These are phyloP conservation scores for Callocephalon fimbriatum DNA, from an alignment of 2,113 vertebrate species.

Conservation along the genomic window DNA sequence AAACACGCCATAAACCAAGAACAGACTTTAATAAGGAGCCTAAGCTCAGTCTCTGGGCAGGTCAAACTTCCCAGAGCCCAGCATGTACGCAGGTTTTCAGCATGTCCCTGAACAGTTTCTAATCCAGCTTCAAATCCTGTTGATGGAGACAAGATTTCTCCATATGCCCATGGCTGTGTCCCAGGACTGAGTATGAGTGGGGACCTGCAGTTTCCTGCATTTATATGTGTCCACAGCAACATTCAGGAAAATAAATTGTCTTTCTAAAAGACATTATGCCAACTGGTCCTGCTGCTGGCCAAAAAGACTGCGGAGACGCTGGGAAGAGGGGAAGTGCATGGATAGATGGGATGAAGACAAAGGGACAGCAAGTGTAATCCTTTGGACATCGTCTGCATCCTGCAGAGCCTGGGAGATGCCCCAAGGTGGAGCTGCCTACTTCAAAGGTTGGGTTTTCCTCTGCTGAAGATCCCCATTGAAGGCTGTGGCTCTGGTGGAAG, in stretches of 20 bases:
- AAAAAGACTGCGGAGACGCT: neutral
- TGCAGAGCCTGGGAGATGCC: fast-evolving
- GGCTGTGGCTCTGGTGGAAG: neutral
- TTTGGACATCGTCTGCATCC: neutral
- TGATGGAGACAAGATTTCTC: neutral
- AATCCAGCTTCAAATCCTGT: neutral
- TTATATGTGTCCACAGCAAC: neutral
- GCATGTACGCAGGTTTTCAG: neutral
- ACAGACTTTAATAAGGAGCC: neutral
- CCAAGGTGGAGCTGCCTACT: neutral
- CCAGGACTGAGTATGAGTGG: neutral
- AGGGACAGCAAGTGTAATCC: neutral
- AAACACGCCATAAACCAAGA: neutral
- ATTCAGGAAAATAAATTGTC: neutral
- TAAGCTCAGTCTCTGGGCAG: neutral
- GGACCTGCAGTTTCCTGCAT: neutral
- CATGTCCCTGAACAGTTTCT: neutral
- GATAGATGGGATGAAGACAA: neutral
- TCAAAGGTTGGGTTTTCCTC: neutral
- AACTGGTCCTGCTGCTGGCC: neutral
- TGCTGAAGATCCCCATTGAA: neutral
- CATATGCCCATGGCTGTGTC: fast-evolving
- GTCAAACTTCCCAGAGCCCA: neutral
- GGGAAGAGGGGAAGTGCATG: neutral
- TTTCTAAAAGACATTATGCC: neutral